A percentile compares a stretch with the other conserved stretches of the same genome.
These are phyloP conservation scores for Macrosiphum euphorbiae DNA, from an alignment of 2,888 invertebrate genomes.

Conservation along the genomic window DNA sequence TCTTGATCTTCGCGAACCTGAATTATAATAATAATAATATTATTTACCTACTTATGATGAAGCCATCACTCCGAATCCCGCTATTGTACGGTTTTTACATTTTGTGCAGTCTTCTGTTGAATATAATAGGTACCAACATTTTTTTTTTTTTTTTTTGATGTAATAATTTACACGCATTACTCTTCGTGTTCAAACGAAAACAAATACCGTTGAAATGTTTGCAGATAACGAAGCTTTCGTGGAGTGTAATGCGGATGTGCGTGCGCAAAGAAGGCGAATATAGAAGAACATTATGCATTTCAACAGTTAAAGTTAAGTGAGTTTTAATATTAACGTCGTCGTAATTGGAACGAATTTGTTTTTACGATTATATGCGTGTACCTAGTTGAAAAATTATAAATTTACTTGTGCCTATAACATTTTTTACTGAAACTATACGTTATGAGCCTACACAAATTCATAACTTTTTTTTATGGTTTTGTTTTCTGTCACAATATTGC, in stretches of 20 bases:
- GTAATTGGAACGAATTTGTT: background rate
- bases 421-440: background rate
- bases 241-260: background rate
- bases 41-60: background rate
- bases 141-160: background rate
- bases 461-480: background rate
- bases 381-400: background rate
- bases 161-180: background rate
- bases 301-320: background rate
- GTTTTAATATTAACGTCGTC: background rate
- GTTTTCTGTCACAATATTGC: background rate
- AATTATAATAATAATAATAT: background rate
- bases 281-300: background rate
- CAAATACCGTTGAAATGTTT: background rate
- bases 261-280: slow-evolving; percentile 11
- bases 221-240: slow-evolving; percentile 9
- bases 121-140: background rate
- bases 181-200: background rate
- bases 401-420: background rate
- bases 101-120: background rate
- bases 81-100: background rate
- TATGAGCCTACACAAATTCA: background rate
- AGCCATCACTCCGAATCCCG: background rate
- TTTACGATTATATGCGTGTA: background rate
- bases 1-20: background rate